Percentiles rank a stretch among this genome's conserved stretches.
Evolutionary conservation across 2,888 invertebrate species (phyloP).

Genomic region (Acutogordius australiensis): DNA sequence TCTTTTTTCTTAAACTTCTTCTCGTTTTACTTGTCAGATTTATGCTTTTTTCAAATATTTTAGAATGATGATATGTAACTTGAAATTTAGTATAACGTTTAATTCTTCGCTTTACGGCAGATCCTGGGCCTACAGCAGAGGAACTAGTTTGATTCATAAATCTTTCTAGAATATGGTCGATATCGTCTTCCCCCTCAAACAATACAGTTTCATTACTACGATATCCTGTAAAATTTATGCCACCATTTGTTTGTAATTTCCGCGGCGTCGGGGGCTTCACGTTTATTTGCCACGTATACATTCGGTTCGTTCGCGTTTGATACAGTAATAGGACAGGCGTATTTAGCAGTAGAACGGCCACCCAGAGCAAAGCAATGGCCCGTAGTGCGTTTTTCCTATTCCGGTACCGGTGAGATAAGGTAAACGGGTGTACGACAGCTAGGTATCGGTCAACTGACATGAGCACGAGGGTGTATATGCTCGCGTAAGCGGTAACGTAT

Average conservation of each 20-base stretch:
- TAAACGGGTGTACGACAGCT: conserved; percentile 38
- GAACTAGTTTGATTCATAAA: not conserved
- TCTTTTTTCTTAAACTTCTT: no score
- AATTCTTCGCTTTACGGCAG: not conserved
- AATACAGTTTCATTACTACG: no score
- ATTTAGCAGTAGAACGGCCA: conserved; percentile 32
- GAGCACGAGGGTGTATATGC: conserved; percentile 63
- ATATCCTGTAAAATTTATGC: no score
- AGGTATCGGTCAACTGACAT: conserved; percentile 67
- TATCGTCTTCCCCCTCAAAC: not conserved
- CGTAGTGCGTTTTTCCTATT: not conserved
- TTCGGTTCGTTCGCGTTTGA: not conserved
- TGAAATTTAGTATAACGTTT: not conserved
- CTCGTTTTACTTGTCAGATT: no score
- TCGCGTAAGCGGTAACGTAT: conserved; percentile 64
- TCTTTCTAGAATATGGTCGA: not conserved
- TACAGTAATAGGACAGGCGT: conserved; percentile 17
- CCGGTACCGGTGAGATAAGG: not conserved
- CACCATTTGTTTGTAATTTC: no score
- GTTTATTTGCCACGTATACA: not conserved
- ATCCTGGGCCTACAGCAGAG: not conserved
- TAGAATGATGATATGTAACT: not conserved
- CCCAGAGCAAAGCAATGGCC: conserved; percentile 35
- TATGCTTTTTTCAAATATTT: no score
- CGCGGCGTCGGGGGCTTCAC: not conserved